Conservation (phyloP, 2,888 invertebrate species). For the Actias luna region DNA sequence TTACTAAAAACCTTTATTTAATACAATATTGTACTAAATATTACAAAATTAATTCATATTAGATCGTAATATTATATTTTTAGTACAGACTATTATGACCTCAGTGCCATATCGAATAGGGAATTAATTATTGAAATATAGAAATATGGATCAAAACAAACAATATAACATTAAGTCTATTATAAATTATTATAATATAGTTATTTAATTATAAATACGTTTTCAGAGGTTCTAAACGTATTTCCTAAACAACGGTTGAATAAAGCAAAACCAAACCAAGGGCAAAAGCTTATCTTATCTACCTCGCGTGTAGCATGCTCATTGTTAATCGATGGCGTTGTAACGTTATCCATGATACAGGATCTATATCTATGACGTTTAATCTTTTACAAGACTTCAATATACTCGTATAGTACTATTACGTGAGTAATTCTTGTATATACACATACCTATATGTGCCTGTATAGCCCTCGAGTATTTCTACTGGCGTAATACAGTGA, state of each 20-base stretch:
- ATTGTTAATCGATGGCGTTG: slow-evolving; percentile 43
- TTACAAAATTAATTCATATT: not conserved
- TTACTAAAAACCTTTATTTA: not conserved
- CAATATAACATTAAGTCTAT: not conserved
- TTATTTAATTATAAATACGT: not conserved
- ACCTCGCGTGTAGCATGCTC: slow-evolving; percentile 31
- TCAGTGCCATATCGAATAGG: not conserved
- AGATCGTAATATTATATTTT: not conserved
- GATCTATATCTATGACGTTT: not conserved
- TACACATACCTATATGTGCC: too few relatives aligned
- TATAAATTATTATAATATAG: not conserved
- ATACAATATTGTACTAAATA: not conserved
- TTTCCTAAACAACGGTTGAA: not conserved
- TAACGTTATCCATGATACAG: not conserved
- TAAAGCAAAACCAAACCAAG: slow-evolving; percentile 37
- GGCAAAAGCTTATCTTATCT: slow-evolving; percentile 47
- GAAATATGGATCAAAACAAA: not conserved
- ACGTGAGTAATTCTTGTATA: too few relatives aligned
- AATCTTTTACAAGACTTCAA: not conserved
- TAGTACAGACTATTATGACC: not conserved
- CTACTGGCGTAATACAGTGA: too few relatives aligned
- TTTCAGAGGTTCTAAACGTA: not conserved
- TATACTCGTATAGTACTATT: too few relatives aligned
- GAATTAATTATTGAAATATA: not conserved
- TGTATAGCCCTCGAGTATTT: too few relatives aligned